Evolutionary conservation across 2,888 invertebrate genomes (phyloP), one percentile per base, ranked within the genome.

Genomic region (Chloromyia formosa): DNA sequence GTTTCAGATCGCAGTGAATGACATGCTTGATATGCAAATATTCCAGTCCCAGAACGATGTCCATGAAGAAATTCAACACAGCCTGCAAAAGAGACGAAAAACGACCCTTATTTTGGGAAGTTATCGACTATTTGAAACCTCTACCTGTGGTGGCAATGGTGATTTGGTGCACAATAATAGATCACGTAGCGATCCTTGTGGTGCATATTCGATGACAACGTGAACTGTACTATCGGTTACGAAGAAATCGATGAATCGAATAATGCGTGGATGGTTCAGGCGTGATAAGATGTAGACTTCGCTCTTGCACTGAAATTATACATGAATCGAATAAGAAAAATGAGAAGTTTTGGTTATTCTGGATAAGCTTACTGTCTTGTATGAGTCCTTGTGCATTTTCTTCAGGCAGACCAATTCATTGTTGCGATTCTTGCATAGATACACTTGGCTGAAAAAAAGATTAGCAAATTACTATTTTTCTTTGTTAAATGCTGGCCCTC

Each of bases 31-130:
- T 82, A 75, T 85, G 85, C 64, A 85, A 77, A 75, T 84, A 85
- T 73, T 84, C 84, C 40, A 85, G 62, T 0, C 85, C 85, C 77
- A 84, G 83, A 56, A 83, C 80, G 78, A 84, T 83, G 68, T 87
- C 87, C 62, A 80, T 84, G 73, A 85, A 87, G 75, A 83, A 86
- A 75, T 84, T 86, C 76, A 81, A 77, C 45, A 83, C 80, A 14
- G 80, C 81, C 75, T 76, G 27, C 27, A 40, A 60, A 60, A 14
- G 0, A 60, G 10, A 7, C 14, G n/a, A 14, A 35, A n/a, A 27
- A 22, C n/a, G 12, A 27, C 10, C 16, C 16, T 54, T 9, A 45
- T 45, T 16, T 16, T 16, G 16, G 54, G 16, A 54, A 54, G 16
- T 54, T 54, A 10, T n/a, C n/a, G n/a, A n/a, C n/a, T n/a, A n/a